Evolutionary conservation across 2,888 invertebrate species (phyloP), one percentile per base, ranked within the genome.

Genomic region (Agrypnus murinus): DNA sequence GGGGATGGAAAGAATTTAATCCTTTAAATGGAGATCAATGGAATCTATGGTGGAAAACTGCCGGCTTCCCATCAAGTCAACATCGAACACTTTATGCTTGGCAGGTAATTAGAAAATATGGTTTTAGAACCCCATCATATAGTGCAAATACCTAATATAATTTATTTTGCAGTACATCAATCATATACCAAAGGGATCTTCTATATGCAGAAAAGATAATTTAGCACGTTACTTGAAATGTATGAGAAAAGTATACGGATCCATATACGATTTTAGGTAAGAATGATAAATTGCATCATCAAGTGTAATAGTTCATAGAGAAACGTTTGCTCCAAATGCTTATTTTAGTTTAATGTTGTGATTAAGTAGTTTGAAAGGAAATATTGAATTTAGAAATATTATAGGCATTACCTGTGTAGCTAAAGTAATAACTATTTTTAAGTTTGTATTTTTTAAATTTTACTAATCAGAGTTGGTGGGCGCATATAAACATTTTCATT

Each of bases 31-130:
- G 86, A 1, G 92, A 92, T 74, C 89, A 90, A 70, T 95, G 95
- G 95, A 95, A 95, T 81, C 87, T 95, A 1, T 95, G 95, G 95
- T 95, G 95, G 95, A 87, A 92, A 77, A 91, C 92, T 1, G 90
- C 92, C 12, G 91, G 93, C n/a, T 93, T 94, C 82, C 90, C 93
- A 1, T 86, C 89, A 14, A 81, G 81, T 65, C 83, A 91, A 80
- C 91, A 92, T 80, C 91, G 90, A 81, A 88, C 89, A 65, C 87
- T 93, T 55, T 89, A 90, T 64, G 89, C 90, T 71, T 92, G 92
- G 92, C 93, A 93, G 90, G 92, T 90, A 81, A 10, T n/a, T n/a
- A n/a, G n/a, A n/a, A 1, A 64, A 38, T 8, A 43, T 3, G 14
- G 4, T 43, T n/a, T 2, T 2, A 43, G 14, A 3, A 2, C n/a